These are phyloP conservation scores for Parnassius orleans DNA, from an alignment of 2,888 invertebrate species.

Conservation along the genomic window DNA sequence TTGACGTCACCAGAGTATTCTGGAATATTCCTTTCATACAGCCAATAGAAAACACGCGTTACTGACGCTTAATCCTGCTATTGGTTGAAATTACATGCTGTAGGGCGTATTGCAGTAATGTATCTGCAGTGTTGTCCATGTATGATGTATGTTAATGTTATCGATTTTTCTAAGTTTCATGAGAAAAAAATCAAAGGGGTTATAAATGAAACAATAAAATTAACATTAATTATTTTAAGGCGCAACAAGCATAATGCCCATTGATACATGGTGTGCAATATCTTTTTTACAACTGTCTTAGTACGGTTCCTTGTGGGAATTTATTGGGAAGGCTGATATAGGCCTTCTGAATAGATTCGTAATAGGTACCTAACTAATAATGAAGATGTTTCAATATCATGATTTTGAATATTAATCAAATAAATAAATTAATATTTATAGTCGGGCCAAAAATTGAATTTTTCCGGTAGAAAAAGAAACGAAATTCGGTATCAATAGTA, in stretches of 20 bases:
- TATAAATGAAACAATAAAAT: not conserved
- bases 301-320: too few relatives aligned
- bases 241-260: not conserved
- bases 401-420: too few relatives aligned
- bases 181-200: not conserved
- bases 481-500: too few relatives aligned
- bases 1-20: slow-evolving; percentile 66
- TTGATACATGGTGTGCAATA: too few relatives aligned
- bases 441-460: too few relatives aligned
- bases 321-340: too few relatives aligned
- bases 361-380: too few relatives aligned
- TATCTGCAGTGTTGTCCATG: slow-evolving; percentile 21
- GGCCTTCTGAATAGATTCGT: too few relatives aligned
- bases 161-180: slow-evolving; percentile 24
- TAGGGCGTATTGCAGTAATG: slow-evolving; percentile 28
- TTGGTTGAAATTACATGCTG: slow-evolving; percentile 49
- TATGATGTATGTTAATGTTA: slow-evolving; percentile 3
- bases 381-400: too few relatives aligned
- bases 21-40: slow-evolving; percentile 62
- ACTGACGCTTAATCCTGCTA: slow-evolving; percentile 39
- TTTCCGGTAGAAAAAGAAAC: too few relatives aligned
- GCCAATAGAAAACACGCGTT: slow-evolving; percentile 53
- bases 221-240: not conserved
- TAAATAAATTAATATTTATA: too few relatives aligned
- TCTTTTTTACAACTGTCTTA: too few relatives aligned